Evolutionary conservation across 2,888 invertebrate species (phyloP).

Genomic region (Camptogramma bilineatum): DNA sequence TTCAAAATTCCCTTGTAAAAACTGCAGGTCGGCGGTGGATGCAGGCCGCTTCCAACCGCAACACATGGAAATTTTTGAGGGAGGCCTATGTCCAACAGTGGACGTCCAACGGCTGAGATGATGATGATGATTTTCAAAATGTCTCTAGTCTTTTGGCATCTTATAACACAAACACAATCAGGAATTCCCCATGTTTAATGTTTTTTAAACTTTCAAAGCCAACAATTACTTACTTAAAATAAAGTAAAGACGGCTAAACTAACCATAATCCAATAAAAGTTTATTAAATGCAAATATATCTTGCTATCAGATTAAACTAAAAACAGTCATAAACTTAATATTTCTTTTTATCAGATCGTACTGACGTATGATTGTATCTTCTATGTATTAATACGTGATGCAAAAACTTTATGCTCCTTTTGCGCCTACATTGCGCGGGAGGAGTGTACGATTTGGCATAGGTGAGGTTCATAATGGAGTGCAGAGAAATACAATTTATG

Average conservation of each 20-base stretch:
- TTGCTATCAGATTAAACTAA: background rate
- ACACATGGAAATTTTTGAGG: no score
- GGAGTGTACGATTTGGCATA: no score
- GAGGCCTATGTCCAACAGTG: no score
- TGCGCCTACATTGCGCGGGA: no score
- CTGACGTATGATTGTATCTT: background rate
- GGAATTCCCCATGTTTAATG: constrained; percentile 6
- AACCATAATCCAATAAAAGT: background rate
- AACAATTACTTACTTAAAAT: background rate
- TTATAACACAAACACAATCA: constrained; percentile 4
- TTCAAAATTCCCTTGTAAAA: no score
- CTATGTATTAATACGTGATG: background rate
- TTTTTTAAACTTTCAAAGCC: constrained; percentile 5
- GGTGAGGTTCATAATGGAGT: no score
- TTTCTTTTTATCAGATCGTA: background rate
- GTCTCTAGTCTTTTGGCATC: background rate
- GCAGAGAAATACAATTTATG: no score
- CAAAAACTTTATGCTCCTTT: no score
- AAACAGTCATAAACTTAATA: background rate
- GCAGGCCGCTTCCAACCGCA: no score
- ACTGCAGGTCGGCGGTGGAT: no score
- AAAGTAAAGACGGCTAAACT: background rate
- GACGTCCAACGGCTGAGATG: no score
- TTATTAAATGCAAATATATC: constrained; percentile 2
- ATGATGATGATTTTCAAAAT: no score